Percentiles rank a stretch among this genome's conserved stretches.
Conservation (phyloP, 2,113 vertebrate species). For the Miniopterus natalensis region DNA sequence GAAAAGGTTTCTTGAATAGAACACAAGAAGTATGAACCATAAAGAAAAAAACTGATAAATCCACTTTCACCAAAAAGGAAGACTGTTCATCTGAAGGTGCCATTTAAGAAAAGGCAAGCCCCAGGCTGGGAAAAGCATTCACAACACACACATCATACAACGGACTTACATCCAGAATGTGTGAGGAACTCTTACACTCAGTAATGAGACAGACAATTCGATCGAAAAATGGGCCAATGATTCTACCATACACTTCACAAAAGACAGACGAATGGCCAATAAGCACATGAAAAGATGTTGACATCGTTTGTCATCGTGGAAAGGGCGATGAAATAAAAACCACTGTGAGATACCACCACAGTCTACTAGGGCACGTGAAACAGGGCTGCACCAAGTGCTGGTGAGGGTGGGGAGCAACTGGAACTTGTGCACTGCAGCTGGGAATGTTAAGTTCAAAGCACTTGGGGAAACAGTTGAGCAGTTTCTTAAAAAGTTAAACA, state of each 20-base stretch:
- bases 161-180: not conserved
- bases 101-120: not conserved
- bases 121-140: not conserved
- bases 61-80: conserved; percentile 17
- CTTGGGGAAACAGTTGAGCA: not conserved
- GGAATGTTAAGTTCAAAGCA: not conserved
- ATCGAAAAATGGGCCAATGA: conserved; percentile 1
- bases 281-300: not conserved
- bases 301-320: not conserved
- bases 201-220: not conserved
- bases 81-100: not conserved
- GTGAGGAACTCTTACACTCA: conserved; percentile 29
- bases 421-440: not conserved
- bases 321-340: not conserved
- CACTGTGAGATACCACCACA: not conserved
- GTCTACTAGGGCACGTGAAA: not conserved
- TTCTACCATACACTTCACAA: not conserved
- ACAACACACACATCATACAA: not conserved
- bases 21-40: not conserved
- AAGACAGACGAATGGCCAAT: not conserved
- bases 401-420: not conserved
- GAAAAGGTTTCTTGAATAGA: not conserved
- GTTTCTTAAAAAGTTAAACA: not conserved
- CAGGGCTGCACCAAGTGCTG: not conserved
- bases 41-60: not conserved